phyloP scores from a whole-genome alignment of 2,113 vertebrate species.

The Phaethon lepturus region DNA sequence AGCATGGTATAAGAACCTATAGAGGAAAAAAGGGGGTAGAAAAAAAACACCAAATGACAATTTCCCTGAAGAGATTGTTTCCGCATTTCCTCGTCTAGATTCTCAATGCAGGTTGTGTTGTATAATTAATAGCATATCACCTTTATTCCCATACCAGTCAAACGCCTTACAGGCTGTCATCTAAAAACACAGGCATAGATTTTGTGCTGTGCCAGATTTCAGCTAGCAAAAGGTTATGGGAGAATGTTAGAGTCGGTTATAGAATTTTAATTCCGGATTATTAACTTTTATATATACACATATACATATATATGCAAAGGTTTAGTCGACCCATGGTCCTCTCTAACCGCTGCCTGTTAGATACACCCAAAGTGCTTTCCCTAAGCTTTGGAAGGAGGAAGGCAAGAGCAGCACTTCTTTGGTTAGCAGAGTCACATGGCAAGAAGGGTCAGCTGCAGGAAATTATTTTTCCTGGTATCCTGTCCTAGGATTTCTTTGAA shows the following conservation, averaged over 20 bases:
- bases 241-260: not conserved
- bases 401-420: not conserved
- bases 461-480: not conserved
- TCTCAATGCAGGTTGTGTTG: slow-evolving; percentile 20
- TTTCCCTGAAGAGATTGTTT: not conserved
- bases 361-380: not conserved
- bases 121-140: slow-evolving; percentile 57
- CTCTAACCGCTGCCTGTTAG: not conserved
- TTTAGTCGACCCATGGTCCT: not conserved
- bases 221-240: not conserved
- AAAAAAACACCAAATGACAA: not conserved
- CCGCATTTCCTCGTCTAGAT: not conserved
- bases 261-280: slow-evolving; percentile 6
- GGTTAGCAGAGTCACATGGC: not conserved
- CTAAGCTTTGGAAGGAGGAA: not conserved
- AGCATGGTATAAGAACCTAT: not conserved
- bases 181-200: not conserved
- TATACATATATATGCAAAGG: not conserved
- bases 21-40: not conserved
- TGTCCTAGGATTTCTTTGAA: not conserved
- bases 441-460: not conserved
- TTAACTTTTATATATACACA: not conserved
- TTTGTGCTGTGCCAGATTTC: slow-evolving; percentile 22
- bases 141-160: slow-evolving; percentile 43
- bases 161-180: slow-evolving; percentile 19